Evolutionary conservation across 2,113 vertebrate genomes (phyloP), one percentile per base, ranked within the genome.

Genomic region (Sinocyclocheilus anophthalmus): DNA sequence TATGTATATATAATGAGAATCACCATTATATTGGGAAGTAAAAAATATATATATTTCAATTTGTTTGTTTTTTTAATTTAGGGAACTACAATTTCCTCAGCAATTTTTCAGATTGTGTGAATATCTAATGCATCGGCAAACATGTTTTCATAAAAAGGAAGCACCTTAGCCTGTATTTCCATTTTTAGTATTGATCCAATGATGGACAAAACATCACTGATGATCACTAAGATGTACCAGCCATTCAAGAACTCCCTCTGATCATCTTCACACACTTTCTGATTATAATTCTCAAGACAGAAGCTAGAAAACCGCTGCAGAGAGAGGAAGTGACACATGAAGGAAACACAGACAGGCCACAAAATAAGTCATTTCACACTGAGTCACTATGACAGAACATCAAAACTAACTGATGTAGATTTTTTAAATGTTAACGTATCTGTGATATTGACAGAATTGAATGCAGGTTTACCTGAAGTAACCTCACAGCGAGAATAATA

Each of bases 131-230:
- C 33, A 22, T 72, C 3, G 14, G 33, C 2, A 33, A 70, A 73
- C 26, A 81, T 4, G 22, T 61, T 33, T n/a, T 80, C 12, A 30
- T 63, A 69, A 39, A 70, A 70, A 4, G 9, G 63, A 83, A 45
- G 89, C 91, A 98, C 98, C 97, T 99, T 99, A 55, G 96, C 95
- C 91, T 97, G 97, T 93, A 99, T 99, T 95, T 99, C 97, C 96
- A 99, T 99, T 92, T 99, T 99, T 90, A 99, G 92, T 91, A 99
- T 93, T 22, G 97, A 98, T 42, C 98, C 98, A 72, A 95, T 89
- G 73, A 99, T 95, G 24, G 97, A 96, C 95, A 99, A 91, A 30
- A 97, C 88, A 88, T 99, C 98, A 9, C 98, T 99, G 93, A 97
- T 83, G 0, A 97, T 98, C 37, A 99, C 95, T 91, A 99, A 90